phyloP scores from a whole-genome alignment of 92 coral and sea anemone genomes.

The Blastomussa wellsi region DNA sequence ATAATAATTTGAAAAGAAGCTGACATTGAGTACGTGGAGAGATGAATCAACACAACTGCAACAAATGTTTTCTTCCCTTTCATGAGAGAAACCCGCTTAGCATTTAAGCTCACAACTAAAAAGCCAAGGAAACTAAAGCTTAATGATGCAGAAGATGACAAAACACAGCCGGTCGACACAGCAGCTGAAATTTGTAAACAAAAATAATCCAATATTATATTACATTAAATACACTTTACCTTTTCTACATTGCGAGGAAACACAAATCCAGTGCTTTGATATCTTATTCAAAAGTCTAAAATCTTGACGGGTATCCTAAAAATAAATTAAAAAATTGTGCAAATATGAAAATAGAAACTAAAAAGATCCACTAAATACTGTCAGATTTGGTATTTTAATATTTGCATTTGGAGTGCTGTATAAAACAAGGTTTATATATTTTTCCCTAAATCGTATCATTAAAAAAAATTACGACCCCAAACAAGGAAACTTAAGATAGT shows the following conservation, averaged over 20 bases:
- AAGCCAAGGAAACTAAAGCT: background rate
- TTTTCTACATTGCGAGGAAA: slow-evolving; percentile 22
- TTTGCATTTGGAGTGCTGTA: background rate
- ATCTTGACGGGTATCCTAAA: background rate
- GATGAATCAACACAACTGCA: background rate
- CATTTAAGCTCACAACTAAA: background rate
- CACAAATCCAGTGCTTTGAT: slow-evolving; percentile 27
- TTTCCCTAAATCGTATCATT: background rate
- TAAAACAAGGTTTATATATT: background rate
- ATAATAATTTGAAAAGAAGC: too few relatives aligned
- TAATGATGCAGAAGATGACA: background rate
- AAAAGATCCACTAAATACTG: background rate
- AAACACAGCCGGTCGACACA: background rate
- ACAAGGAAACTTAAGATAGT: background rate
- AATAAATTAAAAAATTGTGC: background rate
- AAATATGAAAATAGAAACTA: background rate
- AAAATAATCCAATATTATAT: too few relatives aligned
- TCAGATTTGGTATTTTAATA: background rate
- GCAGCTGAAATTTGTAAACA: background rate
- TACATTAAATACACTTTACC: slow-evolving; percentile 19
- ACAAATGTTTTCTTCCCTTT: background rate
- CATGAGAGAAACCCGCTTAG: background rate
- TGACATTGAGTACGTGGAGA: background rate
- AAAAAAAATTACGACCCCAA: too few relatives aligned
- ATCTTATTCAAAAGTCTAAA: slow-evolving; percentile 3